Evolutionary conservation across 2,113 vertebrate species (phyloP), one percentile per base, ranked within the genome.

Genomic region (Hoplias malabaricus): DNA sequence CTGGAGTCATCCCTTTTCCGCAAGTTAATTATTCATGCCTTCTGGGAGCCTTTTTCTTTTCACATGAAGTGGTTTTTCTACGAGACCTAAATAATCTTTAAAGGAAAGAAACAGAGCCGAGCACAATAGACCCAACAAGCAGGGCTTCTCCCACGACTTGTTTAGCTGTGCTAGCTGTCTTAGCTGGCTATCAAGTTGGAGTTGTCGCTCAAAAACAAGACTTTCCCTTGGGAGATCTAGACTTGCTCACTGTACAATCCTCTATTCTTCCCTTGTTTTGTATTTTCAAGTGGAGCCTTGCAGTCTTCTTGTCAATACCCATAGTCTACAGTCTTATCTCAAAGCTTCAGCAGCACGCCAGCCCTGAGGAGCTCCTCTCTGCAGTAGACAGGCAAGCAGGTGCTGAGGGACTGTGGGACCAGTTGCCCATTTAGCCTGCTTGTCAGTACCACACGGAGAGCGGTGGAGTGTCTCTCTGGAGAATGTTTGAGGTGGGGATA

Each of bases 111-210:
- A 59, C 67, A 61, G 16, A 46, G 23, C 61, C 63, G 50, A 4
- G 42, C 38, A 72, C 14, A 62, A 72, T 29, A 50, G 50, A 57
- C 21, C 43, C 72, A 23, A 73, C 81, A 40, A 40, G 19, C 25
- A 7, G 69, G 16, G 6, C 53, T 62, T 48, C n/a, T 6, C 65
- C 59, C 31, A 25, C 48, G 2, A 40, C 33, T 34, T 12, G 61
- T 43, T n/a, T 56, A n/a, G 40, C 84, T 73, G 84, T 78, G 87
- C 85, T 89, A 88, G 85, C 85, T 87, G 86, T 82, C 85, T 73
- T 80, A 80, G 81, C 70, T 83, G 83, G 79, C 84, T 81, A 85
- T 84, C 83, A 83, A 84, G 87, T 84, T 87, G 88, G 86, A n/a
- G 40, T 16, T 46, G 5, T 10, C 2, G 43, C 16, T 87, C 85